Conservation (phyloP, 2,113 vertebrate genomes). For the Atherinomorus stipes region DNA sequence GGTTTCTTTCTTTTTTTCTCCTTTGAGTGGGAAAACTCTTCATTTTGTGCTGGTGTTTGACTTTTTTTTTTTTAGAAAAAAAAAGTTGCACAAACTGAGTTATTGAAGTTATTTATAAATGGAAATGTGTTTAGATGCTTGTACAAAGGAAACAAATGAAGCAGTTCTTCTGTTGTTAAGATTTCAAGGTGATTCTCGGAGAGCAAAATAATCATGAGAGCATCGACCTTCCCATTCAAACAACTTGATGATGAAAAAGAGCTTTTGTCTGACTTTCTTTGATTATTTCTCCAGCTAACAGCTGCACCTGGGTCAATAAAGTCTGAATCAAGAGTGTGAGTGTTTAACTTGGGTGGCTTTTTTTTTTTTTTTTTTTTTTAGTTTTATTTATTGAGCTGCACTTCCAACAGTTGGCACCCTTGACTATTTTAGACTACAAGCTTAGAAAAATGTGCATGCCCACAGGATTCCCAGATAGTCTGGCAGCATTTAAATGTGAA, state of each 20-base stretch:
- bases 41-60: background rate
- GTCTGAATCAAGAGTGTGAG: constrained; percentile 16
- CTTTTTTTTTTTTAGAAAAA: constrained; percentile 38
- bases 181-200: constrained; percentile 26
- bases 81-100: constrained; percentile 47
- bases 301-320: constrained; percentile 43
- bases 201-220: background rate
- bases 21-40: constrained; percentile 21
- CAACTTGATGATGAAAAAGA: constrained; percentile 33
- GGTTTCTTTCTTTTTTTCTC: constrained; percentile 21
- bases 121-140: constrained; percentile 15
- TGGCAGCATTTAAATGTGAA: constrained; percentile 54
- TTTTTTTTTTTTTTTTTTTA: constrained; percentile 21
- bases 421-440: constrained; percentile 42
- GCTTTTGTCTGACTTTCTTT: constrained; percentile 38
- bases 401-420: constrained; percentile 35
- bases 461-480: constrained; percentile 58
- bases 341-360: background rate
- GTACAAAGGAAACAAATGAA: background rate
- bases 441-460: constrained; percentile 30
- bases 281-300: constrained; percentile 47
- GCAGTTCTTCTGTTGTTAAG: constrained; percentile 22
- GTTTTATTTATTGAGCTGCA: constrained; percentile 43
- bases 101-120: constrained; percentile 42
- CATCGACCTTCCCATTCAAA: constrained; percentile 42